Percentiles rank a stretch among this genome's conserved stretches.
Evolutionary conservation across 37 sponge, comb jelly and placozoan genomes (phyloP).

Genomic region (Amphimedon queenslandica): DNA sequence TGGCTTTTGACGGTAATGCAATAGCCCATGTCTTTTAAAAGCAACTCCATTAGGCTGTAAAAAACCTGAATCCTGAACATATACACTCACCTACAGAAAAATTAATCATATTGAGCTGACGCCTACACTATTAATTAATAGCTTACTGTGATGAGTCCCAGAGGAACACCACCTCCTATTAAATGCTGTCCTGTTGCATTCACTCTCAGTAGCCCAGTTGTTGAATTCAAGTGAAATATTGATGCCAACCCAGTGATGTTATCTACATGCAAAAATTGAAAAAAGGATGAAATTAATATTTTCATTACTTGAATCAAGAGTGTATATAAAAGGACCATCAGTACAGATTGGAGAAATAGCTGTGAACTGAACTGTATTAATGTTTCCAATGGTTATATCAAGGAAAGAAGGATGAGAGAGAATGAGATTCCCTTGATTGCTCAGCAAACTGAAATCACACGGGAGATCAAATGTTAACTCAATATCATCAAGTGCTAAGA

Average conservation of each 20-base stretch:
- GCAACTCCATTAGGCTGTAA: not conserved
- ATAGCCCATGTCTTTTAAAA: not conserved
- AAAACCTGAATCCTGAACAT: conserved; percentile 48
- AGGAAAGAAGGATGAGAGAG: conserved; percentile 1
- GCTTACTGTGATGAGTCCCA: conserved; percentile 37
- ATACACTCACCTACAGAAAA: conserved; percentile 34
- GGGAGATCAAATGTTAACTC: conserved; percentile 47
- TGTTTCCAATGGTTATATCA: conserved; percentile 1
- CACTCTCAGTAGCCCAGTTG: conserved; percentile 23
- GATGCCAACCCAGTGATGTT: not conserved
- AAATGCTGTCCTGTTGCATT: conserved; percentile 39
- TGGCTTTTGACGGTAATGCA: conserved; percentile 19
- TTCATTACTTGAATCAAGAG: conserved; percentile 38
- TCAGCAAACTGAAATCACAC: conserved; percentile 50
- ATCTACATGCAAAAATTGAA: conserved; percentile 1
- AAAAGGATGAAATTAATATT: not conserved
- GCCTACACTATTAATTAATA: not conserved
- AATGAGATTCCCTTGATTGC: conserved; percentile 9
- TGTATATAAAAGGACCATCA: conserved; percentile 24
- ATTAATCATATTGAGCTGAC: not conserved
- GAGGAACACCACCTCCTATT: conserved; percentile 15
- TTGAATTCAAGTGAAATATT: conserved; percentile 31
- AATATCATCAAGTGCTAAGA: conserved; percentile 40
- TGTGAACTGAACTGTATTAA: not conserved
- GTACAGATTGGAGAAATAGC: conserved; percentile 47